Evolutionary conservation across 2,797 vertebrate genomes (phyloP).

Genomic region (Oryzias sinensis): DNA sequence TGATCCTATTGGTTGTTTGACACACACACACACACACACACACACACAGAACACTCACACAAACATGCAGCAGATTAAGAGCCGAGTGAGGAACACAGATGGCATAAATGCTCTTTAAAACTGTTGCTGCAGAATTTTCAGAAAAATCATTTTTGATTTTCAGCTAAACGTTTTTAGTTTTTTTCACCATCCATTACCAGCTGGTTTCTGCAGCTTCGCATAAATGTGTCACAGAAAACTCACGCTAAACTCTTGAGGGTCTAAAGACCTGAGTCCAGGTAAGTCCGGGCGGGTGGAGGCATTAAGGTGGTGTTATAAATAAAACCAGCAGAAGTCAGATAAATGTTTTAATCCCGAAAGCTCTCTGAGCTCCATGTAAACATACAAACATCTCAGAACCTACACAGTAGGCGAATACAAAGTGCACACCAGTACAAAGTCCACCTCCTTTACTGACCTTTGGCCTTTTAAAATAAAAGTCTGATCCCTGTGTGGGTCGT

Average conservation of each 20-base stretch:
- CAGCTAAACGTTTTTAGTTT: neutral
- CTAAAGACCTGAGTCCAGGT: too few relatives aligned
- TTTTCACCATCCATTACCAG: too few relatives aligned
- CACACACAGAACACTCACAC: neutral
- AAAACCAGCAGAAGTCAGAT: too few relatives aligned
- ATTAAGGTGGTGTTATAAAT: too few relatives aligned
- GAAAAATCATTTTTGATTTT: neutral
- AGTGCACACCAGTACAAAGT: conserved; percentile 57
- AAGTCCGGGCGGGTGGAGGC: too few relatives aligned
- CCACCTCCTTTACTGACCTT: neutral
- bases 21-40: neutral
- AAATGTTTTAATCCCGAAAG: neutral
- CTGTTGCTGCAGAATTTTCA: neutral
- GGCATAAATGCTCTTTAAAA: neutral
- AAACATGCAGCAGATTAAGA: neutral
- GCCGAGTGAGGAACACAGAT: neutral
- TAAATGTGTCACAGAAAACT: too few relatives aligned
- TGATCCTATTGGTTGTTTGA: conserved; percentile 40
- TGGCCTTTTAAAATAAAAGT: conserved; percentile 3
- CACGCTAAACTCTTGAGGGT: too few relatives aligned
- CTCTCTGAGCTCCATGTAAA: conserved; percentile 77
- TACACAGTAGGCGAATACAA: conserved; percentile 93
- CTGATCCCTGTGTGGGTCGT: conserved; percentile 19
- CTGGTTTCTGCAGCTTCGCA: too few relatives aligned
- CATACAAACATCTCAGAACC: conserved; percentile 85